These are phyloP conservation scores for Melanotaenia boesemani DNA, from an alignment of 2,797 vertebrate genomes.

Conservation along the genomic window DNA sequence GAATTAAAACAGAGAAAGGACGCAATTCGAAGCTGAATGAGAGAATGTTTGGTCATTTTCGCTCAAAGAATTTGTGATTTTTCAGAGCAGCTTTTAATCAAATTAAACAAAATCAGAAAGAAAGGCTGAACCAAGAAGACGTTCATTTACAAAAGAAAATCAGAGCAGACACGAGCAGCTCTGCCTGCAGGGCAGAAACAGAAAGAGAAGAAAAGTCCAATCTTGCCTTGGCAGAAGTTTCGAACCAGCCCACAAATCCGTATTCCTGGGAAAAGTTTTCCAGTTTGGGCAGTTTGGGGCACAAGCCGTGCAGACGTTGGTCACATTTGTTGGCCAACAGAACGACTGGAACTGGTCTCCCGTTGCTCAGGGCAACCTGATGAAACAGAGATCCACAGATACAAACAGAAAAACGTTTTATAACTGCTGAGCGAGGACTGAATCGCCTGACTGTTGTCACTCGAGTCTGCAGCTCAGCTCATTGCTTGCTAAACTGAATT, in stretches of 20 bases:
- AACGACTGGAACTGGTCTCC: constrained; percentile 81
- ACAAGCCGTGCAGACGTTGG: constrained; percentile 76
- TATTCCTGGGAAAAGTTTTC: constrained; percentile 81
- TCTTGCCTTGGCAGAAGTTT: constrained; percentile 86
- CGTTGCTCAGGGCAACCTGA: constrained; percentile 82
- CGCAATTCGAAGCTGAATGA: not conserved
- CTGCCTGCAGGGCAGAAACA: not conserved
- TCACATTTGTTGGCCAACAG: constrained; percentile 87
- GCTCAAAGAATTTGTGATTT: too few relatives aligned
- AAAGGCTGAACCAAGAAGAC: too few relatives aligned
- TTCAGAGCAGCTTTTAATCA: too few relatives aligned
- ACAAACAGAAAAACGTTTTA: not conserved
- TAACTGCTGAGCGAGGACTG: not conserved
- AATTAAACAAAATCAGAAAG: too few relatives aligned
- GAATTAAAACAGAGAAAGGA: not conserved
- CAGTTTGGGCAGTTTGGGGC: constrained; percentile 81
- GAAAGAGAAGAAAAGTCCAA: not conserved
- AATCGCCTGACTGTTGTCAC: not conserved
- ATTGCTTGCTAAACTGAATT: not conserved
- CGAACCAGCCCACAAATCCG: constrained; percentile 84
- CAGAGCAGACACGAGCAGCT: not conserved
- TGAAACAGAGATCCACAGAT: not conserved
- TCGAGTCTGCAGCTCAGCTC: not conserved
- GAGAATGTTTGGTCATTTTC: too few relatives aligned
- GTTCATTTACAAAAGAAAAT: not conserved